Percentiles rank a stretch among this genome's conserved stretches.
phyloP scores from a whole-genome alignment of 2,888 invertebrate genomes.

The Rhingia campestris region DNA sequence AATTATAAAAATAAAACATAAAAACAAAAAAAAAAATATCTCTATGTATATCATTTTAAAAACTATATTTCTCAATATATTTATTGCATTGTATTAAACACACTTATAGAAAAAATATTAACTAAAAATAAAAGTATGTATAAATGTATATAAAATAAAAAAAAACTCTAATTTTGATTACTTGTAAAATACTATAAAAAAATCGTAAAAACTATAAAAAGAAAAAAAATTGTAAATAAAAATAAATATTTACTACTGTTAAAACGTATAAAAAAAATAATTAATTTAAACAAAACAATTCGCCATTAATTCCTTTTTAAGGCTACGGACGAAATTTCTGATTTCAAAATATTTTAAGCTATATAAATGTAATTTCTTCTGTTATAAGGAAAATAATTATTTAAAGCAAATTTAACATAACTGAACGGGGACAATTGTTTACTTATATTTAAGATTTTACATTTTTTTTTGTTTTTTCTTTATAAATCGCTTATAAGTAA shows the following conservation, averaged over 20 bases:
- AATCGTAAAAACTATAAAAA: conserved; percentile 37
- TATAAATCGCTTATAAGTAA: conserved; percentile 20
- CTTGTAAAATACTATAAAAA: conserved; percentile 58
- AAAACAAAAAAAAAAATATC: conserved; percentile 13
- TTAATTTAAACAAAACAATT: conserved; percentile 54
- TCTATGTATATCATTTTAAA: conserved; percentile 35
- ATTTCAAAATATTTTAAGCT: conserved; percentile 56
- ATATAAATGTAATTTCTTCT: conserved; percentile 11
- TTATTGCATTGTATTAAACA: conserved; percentile 71
- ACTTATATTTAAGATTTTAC: conserved; percentile 19
- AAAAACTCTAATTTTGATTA: conserved; percentile 67
- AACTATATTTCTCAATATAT: conserved; percentile 69
- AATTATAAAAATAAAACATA: conserved; percentile 22
- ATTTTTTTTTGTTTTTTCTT: conserved; percentile 14
- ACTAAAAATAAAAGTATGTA: conserved; percentile 17
- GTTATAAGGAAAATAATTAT: conserved; percentile 52
- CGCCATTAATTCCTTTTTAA: conserved; percentile 73
- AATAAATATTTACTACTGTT: conserved; percentile 69
- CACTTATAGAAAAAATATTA: conserved; percentile 40
- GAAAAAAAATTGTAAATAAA: conserved; percentile 63
- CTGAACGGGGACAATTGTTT: conserved; percentile 51
- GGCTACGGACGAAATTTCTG: conserved; percentile 72
- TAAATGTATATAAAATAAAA: conserved; percentile 11
- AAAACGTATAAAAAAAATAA: conserved; percentile 28
- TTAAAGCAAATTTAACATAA: conserved; percentile 57